phyloP scores from a whole-genome alignment of 2,113 vertebrate genomes.

The Apeltes quadracus region DNA sequence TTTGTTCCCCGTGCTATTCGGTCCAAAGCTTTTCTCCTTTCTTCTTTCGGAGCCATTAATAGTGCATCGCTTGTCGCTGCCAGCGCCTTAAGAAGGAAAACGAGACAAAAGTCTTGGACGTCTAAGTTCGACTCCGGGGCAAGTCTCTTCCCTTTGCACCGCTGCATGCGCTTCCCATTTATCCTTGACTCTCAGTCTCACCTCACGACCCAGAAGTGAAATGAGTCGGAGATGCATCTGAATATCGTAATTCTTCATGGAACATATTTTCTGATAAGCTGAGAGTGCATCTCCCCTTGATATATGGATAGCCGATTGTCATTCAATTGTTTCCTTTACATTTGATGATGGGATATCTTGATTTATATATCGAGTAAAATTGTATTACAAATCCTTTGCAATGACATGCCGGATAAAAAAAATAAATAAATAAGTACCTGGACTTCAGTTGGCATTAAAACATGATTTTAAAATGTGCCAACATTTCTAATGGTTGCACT shows the following conservation, averaged over 20 bases:
- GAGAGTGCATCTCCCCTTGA: conserved; percentile 22
- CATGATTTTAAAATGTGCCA: conserved; percentile 9
- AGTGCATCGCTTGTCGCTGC: conserved; percentile 62
- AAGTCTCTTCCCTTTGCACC: conserved; percentile 32
- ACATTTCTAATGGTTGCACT: conserved; percentile 10
- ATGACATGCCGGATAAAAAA: conserved; percentile 32
- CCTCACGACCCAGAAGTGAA: conserved; percentile 60
- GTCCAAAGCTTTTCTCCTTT: conserved; percentile 56
- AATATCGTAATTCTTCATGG: conserved; percentile 75
- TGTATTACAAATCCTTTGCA: conserved; percentile 17
- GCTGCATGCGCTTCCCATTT: conserved; percentile 7
- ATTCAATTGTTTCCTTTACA: neutral
- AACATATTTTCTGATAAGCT: conserved; percentile 76
- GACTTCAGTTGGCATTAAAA: conserved; percentile 28
- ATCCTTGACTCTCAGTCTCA: conserved; percentile 31
- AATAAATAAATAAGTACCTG: conserved; percentile 23
- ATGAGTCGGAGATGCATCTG: conserved; percentile 74
- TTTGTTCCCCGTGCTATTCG: conserved; percentile 47
- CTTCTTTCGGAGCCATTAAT: conserved; percentile 65
- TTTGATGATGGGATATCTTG: conserved; percentile 11
- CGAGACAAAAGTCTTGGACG: conserved; percentile 54
- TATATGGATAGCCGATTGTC: conserved; percentile 10
- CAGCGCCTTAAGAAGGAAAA: conserved; percentile 49
- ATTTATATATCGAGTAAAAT: neutral
- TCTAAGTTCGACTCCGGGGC: conserved; percentile 67